Evolutionary conservation across 2,113 vertebrate genomes (phyloP).

Genomic region (Dromaius novaehollandiae): DNA sequence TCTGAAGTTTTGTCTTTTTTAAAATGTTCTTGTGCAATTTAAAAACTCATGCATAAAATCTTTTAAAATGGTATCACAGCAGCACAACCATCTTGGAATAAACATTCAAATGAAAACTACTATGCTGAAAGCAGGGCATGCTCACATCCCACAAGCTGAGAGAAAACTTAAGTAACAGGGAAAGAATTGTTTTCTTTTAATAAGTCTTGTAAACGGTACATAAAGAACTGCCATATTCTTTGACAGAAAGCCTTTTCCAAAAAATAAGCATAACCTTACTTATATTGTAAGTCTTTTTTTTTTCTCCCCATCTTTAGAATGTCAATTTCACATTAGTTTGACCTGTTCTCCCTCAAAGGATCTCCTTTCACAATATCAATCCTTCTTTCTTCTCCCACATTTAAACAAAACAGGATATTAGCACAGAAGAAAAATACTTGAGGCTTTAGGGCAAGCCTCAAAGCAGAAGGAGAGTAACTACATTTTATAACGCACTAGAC

Average conservation of each 20-base stretch:
- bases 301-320: not conserved
- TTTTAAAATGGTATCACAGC: not conserved
- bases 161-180: not conserved
- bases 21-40: not conserved
- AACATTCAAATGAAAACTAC: slow-evolving; percentile 2
- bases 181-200: not conserved
- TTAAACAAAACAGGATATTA: not conserved
- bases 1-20: not conserved
- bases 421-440: not conserved
- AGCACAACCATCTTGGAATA: not conserved
- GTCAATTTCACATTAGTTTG: not conserved
- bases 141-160: not conserved
- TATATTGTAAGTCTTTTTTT: rapidly evolving
- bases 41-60: not conserved
- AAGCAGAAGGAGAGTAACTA: not conserved
- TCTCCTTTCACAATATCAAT: not conserved
- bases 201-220: not conserved
- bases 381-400: not conserved
- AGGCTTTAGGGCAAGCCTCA: not conserved
- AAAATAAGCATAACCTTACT: not conserved
- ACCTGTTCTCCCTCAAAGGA: not conserved
- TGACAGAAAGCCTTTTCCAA: not conserved
- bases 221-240: not conserved
- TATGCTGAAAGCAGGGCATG: not conserved
- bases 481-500: not conserved